Evolutionary conservation across 2,797 vertebrate species (phyloP), one percentile per base, ranked within the genome.

Genomic region (Sarcophilus harrisii): DNA sequence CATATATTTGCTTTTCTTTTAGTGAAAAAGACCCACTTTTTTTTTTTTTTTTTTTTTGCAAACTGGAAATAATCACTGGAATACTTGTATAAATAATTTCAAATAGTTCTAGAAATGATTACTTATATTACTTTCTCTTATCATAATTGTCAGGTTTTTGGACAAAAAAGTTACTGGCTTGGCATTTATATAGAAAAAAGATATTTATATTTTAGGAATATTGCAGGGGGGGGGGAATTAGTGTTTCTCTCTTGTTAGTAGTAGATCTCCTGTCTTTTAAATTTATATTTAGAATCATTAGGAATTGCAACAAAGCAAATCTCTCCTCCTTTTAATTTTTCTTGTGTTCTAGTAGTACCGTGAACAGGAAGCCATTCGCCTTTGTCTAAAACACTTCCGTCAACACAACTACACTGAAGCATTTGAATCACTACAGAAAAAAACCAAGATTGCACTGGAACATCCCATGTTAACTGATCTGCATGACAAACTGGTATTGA

Each of bases 401-500:
- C 99, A 99, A 97, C 99, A 99, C 98, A 99, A 99, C 99, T 99
- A 99, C 99, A 99, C 99, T 0, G 99, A 99, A 96, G 99, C 99
- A 96, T 99, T 99, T 28, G 99, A 99, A 98, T 99, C 99, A 0
- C 98, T 99, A 98, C 99, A 99, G 98, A 99, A 99, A 99, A 99
- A 99, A 98, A 99, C 99, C 1, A 99, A 98, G 98, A 99, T 99
- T 95, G 99, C 99, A 0, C 98, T 99, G 97, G 99, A 99, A 97
- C 99, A 99, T 97, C 99, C 99, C 3, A 99, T 99, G 99, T 97
- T 99, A 97, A 99, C 99, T n/a, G 99, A 99, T 98, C 99, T 99
- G 92, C 99, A 99, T 0, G 99, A 99, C 98, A 99, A 99, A 3
- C 98, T 99, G 98, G 99, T 99, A 30, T 98, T 99, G 96, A 99